Evolutionary conservation across 2,888 invertebrate species (phyloP).

Genomic region (Lycophotia porphyrea): DNA sequence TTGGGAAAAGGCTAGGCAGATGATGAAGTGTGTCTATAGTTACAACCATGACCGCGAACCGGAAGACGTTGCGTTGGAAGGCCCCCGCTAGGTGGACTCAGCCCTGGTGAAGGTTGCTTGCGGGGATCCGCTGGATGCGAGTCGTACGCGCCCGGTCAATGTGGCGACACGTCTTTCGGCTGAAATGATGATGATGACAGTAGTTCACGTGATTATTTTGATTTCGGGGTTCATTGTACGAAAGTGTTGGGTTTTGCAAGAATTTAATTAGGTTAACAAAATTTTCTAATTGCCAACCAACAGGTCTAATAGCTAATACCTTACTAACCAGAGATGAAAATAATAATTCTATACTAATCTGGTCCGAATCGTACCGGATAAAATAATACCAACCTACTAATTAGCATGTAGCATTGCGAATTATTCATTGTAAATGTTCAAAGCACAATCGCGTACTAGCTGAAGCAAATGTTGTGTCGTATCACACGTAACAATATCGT

Average conservation of each 20-base stretch:
- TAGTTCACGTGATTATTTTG: neutral
- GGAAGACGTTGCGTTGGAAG: no score
- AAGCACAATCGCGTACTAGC: constrained; percentile 9
- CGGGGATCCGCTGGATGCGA: no score
- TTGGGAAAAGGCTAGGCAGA: no score
- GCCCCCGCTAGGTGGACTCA: no score
- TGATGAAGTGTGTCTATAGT: no score
- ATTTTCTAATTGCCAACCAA: neutral
- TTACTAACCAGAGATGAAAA: neutral
- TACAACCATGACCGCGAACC: no score
- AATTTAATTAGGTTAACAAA: neutral
- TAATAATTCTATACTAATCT: neutral
- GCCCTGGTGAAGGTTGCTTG: no score
- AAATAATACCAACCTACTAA: neutral
- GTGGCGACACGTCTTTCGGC: no score
- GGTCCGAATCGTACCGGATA: neutral
- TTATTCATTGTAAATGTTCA: constrained; percentile 16
- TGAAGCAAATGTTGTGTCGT: neutral
- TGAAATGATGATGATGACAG: no score
- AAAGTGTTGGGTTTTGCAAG: neutral
- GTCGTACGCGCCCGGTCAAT: no score
- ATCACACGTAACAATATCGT: no score
- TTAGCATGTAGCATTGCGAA: constrained; percentile 29
- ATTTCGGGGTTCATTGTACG: no score
- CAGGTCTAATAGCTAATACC: neutral